Evolutionary conservation across 2,888 invertebrate genomes (phyloP), one percentile per base, ranked within the genome.

Genomic region (Aspidiotus destructor): DNA sequence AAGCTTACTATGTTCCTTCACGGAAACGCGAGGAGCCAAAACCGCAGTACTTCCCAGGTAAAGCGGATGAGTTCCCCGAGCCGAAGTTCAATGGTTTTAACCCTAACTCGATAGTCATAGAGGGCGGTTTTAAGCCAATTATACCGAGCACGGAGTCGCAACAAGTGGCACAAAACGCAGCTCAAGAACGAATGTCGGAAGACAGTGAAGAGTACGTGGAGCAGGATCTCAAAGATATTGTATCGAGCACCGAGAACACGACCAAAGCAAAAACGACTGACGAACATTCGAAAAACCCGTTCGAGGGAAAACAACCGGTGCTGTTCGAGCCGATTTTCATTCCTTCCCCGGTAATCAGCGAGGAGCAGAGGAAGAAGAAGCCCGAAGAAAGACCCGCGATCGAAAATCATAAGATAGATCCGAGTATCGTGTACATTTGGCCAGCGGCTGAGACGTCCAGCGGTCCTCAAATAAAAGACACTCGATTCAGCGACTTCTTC

Each of bases 101-200:
- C 75, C 89, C 90, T 0, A 85, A 85, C 72, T 86, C 88, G 0
- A 85, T 92, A 7, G 86, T 90, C 0, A 85, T 91, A 13, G 91
- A 92, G 78, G 85, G 88, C 69, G 91, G 91, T 0, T 92, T 92
- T 74, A 88, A 86, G 72, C 91, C 92, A 0, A 90, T 91, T 28
- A 82, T 86, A 9, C 79, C 82, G 65, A 83, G 82, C 41, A 41
- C 54, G 6, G 55, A 40, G 8, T n/a, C 42, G 58, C 73, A 2
- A 74, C 75, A 70, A 61, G 63, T 60, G 69, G 73, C 60, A 76
- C 80, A 78, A 55, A 69, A 81, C 78, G 78, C 81, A 61, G 78
- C 79, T 40, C 81, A 83, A 75, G 82, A 84, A 68, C 79, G 83
- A 73, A 80, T 82, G 70, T 60, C 73, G 71, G 77, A 79, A 72